Conservation (phyloP, 2,888 invertebrate genomes). For the Pheosia tremula region DNA sequence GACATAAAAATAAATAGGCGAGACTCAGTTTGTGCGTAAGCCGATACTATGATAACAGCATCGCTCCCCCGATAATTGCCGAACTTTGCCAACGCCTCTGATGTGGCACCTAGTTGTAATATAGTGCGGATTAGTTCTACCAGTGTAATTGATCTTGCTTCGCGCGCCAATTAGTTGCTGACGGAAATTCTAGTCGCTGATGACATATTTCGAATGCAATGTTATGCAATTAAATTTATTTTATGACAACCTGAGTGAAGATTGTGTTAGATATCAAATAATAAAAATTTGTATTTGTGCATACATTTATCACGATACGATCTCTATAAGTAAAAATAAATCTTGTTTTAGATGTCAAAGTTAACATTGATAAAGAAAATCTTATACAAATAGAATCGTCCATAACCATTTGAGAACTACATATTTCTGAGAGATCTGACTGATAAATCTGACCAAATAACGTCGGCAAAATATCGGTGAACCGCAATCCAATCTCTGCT, state of each 20-base stretch:
- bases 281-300: background rate
- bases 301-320: background rate
- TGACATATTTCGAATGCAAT: conserved; percentile 23
- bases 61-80: conserved; percentile 83
- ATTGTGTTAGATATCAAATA: background rate
- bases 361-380: too few relatives aligned
- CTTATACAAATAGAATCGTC: too few relatives aligned
- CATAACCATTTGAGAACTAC: too few relatives aligned
- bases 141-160: conserved; percentile 65
- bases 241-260: conserved; percentile 12
- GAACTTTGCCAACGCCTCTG: conserved; percentile 67
- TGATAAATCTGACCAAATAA: too few relatives aligned
- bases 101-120: conserved; percentile 60
- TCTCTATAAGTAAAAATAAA: too few relatives aligned
- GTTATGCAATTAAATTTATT: conserved; percentile 33
- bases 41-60: conserved; percentile 85
- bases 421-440: too few relatives aligned
- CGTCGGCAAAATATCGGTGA: too few relatives aligned
- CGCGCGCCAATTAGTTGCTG: conserved; percentile 35
- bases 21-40: conserved; percentile 84
- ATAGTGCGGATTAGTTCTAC: conserved; percentile 69
- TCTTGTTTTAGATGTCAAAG: too few relatives aligned
- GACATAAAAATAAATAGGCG: conserved; percentile 85
- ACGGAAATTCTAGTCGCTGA: conserved; percentile 14
- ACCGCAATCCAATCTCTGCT: too few relatives aligned